A percentile compares a stretch with the other conserved stretches of the same genome.
These are phyloP conservation scores for Pristis pectinata DNA, from an alignment of 2,797 vertebrate genomes.

Conservation along the genomic window DNA sequence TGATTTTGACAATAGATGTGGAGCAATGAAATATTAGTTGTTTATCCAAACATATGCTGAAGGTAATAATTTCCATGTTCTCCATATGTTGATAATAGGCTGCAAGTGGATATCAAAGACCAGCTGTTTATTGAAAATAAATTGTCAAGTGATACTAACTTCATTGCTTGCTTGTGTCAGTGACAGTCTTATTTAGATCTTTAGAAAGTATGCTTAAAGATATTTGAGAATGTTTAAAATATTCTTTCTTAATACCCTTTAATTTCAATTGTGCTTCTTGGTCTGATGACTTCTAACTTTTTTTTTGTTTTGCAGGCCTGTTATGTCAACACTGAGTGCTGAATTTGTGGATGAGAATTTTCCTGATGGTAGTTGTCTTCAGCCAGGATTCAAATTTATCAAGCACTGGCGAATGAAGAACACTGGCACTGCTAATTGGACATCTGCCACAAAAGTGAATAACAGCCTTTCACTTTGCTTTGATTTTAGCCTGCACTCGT, in stretches of 20 bases:
- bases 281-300: background rate
- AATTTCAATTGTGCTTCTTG: background rate
- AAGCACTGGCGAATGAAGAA: slow-evolving; percentile 99
- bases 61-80: background rate
- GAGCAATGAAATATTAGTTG: background rate
- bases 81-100: slow-evolving; percentile 9
- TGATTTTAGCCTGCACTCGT: background rate
- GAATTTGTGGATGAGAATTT: slow-evolving; percentile 98
- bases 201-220: background rate
- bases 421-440: slow-evolving; percentile 88
- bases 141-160: background rate
- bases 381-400: slow-evolving; percentile 88
- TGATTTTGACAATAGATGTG: background rate
- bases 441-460: slow-evolving; percentile 86
- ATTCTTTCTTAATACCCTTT: background rate
- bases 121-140: background rate
- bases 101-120: background rate
- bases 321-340: slow-evolving; percentile 85
- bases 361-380: slow-evolving; percentile 87
- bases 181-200: background rate
- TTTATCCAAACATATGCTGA: background rate
- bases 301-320: slow-evolving; percentile 63
- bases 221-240: background rate
- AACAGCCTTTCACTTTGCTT: background rate
- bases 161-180: background rate